Percentiles rank a stretch among this genome's conserved stretches.
Evolutionary conservation across 2,113 vertebrate genomes (phyloP).

Genomic region (Carlito syrichta): DNA sequence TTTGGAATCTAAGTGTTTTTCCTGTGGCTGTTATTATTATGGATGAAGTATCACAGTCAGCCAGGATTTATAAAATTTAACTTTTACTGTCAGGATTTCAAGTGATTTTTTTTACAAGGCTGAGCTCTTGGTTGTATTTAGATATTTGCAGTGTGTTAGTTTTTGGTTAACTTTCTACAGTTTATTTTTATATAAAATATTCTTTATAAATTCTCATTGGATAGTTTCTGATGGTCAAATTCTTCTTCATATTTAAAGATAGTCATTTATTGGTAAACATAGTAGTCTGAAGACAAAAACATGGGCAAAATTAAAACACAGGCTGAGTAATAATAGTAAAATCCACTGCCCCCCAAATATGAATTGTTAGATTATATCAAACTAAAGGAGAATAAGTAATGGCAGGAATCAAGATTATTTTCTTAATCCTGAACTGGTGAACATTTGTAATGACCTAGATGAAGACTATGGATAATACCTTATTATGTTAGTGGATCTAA

Average conservation of each 20-base stretch:
- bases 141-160: not conserved
- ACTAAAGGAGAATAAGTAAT: not conserved
- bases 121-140: not conserved
- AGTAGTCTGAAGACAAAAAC: not conserved
- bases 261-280: not conserved
- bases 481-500: not conserved
- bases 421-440: not conserved
- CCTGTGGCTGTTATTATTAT: not conserved
- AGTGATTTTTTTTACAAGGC: conserved; percentile 1
- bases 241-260: conserved; percentile 43
- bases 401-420: not conserved
- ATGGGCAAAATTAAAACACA: not conserved
- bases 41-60: not conserved
- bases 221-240: not conserved
- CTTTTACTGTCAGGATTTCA: not conserved
- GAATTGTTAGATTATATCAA: not conserved
- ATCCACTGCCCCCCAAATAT: not conserved
- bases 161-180: not conserved
- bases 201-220: not conserved
- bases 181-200: conserved; percentile 1
- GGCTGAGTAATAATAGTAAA: not conserved
- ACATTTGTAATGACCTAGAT: not conserved
- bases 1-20: not conserved
- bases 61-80: not conserved
- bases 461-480: not conserved